Conservation (phyloP, 2,888 invertebrate genomes). For the Petrolisthes cinctipes region DNA sequence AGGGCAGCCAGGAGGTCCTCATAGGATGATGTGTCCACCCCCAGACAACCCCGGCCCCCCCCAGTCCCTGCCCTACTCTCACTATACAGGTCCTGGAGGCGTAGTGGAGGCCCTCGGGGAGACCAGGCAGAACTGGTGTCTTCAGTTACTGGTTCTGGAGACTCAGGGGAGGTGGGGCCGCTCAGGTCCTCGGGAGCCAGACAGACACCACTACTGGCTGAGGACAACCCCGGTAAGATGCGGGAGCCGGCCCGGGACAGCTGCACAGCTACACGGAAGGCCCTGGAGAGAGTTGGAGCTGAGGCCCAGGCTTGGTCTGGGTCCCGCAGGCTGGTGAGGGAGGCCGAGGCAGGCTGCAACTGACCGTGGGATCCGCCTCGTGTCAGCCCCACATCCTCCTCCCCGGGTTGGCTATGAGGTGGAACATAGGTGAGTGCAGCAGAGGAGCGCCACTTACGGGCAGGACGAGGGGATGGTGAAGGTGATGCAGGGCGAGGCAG, state of each 20-base stretch:
- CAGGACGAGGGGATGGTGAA: neutral
- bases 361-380: conserved; percentile 41
- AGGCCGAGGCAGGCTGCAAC: conserved; percentile 19
- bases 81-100: conserved; percentile 22
- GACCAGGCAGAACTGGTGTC: conserved; percentile 26
- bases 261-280: conserved; percentile 51
- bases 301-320: conserved; percentile 32
- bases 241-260: conserved; percentile 45
- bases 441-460: conserved; percentile 48
- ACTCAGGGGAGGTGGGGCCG: conserved; percentile 41
- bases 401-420: neutral
- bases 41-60: neutral
- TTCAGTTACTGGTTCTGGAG: conserved; percentile 5
- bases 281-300: conserved; percentile 44
- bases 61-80: neutral
- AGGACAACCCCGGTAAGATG: conserved; percentile 44
- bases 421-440: conserved; percentile 18
- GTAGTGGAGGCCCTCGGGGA: conserved; percentile 2
- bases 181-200: conserved; percentile 45
- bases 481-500: conserved; percentile 10
- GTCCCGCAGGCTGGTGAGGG: conserved; percentile 29
- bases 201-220: conserved; percentile 51
- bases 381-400: conserved; percentile 4
- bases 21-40: conserved; percentile 24
- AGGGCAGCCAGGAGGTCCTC: conserved; percentile 37